Evolutionary conservation across 2,888 invertebrate species (phyloP).

Genomic region (Autographa pulchrina): DNA sequence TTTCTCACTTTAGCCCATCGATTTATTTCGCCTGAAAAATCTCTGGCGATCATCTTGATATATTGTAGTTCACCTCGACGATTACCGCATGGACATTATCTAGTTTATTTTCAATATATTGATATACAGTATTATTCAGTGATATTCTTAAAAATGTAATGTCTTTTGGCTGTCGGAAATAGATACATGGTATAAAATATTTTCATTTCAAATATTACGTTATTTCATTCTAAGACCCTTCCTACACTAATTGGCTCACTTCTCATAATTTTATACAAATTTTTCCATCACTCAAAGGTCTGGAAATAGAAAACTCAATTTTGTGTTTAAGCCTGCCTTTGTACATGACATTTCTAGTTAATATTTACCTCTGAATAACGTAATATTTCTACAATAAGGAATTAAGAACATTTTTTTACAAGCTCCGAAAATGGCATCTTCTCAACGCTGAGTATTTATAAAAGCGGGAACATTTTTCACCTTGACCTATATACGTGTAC

Average conservation of each 20-base stretch:
- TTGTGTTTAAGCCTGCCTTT: background rate
- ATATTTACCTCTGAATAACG: conserved; percentile 5
- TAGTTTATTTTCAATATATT: background rate
- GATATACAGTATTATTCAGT: background rate
- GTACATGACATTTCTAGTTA: background rate
- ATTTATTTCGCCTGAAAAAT: conserved; percentile 8
- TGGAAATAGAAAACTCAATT: conserved; percentile 3
- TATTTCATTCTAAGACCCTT: background rate
- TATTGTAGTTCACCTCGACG: background rate
- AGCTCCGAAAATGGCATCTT: background rate
- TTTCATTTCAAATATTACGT: background rate
- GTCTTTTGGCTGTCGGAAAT: background rate
- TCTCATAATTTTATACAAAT: background rate
- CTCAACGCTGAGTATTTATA: background rate
- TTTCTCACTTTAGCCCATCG: conserved; percentile 8
- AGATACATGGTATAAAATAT: background rate
- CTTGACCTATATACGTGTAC: conserved; percentile 30
- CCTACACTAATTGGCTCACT: background rate
- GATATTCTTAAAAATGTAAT: background rate
- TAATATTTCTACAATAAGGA: background rate
- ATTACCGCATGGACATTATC: background rate
- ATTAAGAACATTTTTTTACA: background rate
- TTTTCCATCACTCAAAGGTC: background rate
- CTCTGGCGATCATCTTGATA: conserved; percentile 2
- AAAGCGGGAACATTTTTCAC: conserved; percentile 16